These are phyloP conservation scores for Melanotaenia duboulayi DNA, from an alignment of 2,113 vertebrate species.

Conservation along the genomic window DNA sequence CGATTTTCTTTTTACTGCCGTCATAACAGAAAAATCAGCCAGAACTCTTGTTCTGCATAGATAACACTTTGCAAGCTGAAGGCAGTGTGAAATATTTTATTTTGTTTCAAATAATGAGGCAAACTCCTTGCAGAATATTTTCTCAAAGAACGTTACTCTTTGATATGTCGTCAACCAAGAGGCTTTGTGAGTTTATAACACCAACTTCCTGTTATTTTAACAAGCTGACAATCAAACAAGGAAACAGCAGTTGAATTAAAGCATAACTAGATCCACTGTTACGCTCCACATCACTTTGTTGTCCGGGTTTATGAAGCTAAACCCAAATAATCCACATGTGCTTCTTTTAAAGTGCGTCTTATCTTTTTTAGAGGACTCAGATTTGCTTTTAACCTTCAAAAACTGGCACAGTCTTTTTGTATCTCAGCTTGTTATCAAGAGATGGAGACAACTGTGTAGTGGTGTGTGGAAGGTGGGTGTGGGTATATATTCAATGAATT, in stretches of 20 bases:
- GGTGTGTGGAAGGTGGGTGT: too few species aligned
- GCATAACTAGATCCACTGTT: constrained; percentile 50
- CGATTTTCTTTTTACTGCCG: constrained; percentile 10
- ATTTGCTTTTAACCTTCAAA: constrained; percentile 57
- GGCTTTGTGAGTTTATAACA: constrained; percentile 65
- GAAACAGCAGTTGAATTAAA: constrained; percentile 40
- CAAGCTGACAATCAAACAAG: constrained; percentile 70
- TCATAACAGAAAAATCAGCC: not conserved
- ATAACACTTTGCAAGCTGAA: constrained; percentile 8
- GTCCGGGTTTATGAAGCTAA: constrained; percentile 15
- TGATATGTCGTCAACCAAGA: constrained; percentile 60
- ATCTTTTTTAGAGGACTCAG: constrained; percentile 15
- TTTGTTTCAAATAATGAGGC: constrained; percentile 50
- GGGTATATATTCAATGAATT: too few species aligned
- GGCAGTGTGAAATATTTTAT: constrained; percentile 17
- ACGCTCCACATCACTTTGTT: constrained; percentile 31
- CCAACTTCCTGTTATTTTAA: constrained; percentile 72
- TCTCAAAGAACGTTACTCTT: constrained; percentile 58
- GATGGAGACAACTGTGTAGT: too few species aligned
- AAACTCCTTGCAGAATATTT: constrained; percentile 58
- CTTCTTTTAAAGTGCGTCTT: constrained; percentile 15
- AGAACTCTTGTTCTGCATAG: not conserved
- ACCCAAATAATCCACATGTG: constrained; percentile 48
- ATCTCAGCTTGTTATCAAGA: too few species aligned
- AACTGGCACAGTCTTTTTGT: constrained; percentile 27